Evolutionary conservation across 2,888 invertebrate genomes (phyloP), one percentile per base, ranked within the genome.

Genomic region (Argynnis bischoffii): DNA sequence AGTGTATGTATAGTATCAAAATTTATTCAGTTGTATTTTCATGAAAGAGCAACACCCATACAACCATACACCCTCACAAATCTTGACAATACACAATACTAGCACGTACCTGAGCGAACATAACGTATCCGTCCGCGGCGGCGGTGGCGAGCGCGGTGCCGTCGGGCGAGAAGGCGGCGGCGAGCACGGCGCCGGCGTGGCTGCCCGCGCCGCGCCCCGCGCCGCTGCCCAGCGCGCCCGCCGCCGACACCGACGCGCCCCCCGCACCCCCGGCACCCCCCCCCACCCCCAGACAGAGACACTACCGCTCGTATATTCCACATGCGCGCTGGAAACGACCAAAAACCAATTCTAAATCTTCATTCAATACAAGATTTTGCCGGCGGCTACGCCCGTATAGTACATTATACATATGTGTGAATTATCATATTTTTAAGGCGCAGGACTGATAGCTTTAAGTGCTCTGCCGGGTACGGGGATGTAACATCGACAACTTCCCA

Each of bases 101-200:
- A 26, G 26, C 4, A 26, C 13, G 14, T 48, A 67, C 72, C 69
- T 75, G 75, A 2, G 74, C 72, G 92, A 99, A 99, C 86, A 97
- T 97, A 60, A 99, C 97, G 79, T 95, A 94, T 63, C 99, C 99
- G 88, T 98, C 98, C 0, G 94, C 92, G 79, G 97, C 96, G 46
- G 98, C 98, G 51, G 98, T 97, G 55, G 98, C 98, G 67, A 99
- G 94, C 13, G 98, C 98, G 18, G 98, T 97, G 46, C 98, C 99
- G 92, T 99, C 99, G 0, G 98, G 98, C 55, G 98, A 97, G 86
- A 99, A 96, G 48, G 97, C 95, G 14, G 97, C 97, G 90, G 97
- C 97, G 16, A 97, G 95, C 61, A 98, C 81, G 51, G 81, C 75
- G 67, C 82, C 89, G 56, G 59, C 76, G 84, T 88, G 90, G 76